A percentile compares a stretch with the other conserved stretches of the same genome.
Evolutionary conservation across 2,888 invertebrate species (phyloP).

Genomic region (Eucera pruinosa): DNA sequence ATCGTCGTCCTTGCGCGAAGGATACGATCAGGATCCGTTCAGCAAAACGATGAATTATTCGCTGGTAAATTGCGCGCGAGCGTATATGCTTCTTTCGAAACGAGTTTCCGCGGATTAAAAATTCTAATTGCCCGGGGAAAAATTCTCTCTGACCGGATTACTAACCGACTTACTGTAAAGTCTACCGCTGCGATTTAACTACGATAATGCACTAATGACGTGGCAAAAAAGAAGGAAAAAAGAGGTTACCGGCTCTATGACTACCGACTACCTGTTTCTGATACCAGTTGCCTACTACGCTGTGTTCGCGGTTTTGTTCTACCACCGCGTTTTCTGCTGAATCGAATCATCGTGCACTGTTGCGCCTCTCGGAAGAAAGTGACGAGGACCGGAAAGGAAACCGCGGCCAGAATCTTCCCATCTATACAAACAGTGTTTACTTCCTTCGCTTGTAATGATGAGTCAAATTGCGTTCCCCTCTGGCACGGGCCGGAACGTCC

Average conservation of each 20-base stretch:
- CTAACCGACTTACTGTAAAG: slow-evolving; percentile 5
- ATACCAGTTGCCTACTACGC: background rate
- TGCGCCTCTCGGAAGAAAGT: slow-evolving; percentile 49
- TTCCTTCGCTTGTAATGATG: slow-evolving; percentile 37
- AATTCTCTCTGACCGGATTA: slow-evolving; percentile 32
- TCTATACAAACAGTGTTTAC: slow-evolving; percentile 37
- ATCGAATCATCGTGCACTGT: too few species aligned
- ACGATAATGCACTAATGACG: slow-evolving; percentile 44
- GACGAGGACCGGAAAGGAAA: slow-evolving; percentile 35
- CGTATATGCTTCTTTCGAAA: slow-evolving; percentile 45
- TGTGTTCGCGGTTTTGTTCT: background rate
- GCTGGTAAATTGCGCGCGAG: slow-evolving; percentile 20
- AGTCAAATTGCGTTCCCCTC: too few species aligned
- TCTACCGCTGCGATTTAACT: slow-evolving; percentile 12
- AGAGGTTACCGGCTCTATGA: slow-evolving; percentile 6
- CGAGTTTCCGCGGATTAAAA: slow-evolving; percentile 38
- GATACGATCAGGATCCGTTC: slow-evolving; percentile 40
- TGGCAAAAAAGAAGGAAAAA: slow-evolving; percentile 22
- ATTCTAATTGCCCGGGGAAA: slow-evolving; percentile 28
- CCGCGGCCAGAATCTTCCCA: slow-evolving; percentile 41
- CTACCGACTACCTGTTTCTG: background rate
- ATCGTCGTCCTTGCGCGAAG: slow-evolving; percentile 56
- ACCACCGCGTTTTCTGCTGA: slow-evolving; percentile 13
- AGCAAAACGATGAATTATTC: slow-evolving; percentile 50
- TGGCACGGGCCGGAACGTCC: too few species aligned